Evolutionary conservation across 2,113 vertebrate species (phyloP).

Genomic region (Puffinus mauretanicus): DNA sequence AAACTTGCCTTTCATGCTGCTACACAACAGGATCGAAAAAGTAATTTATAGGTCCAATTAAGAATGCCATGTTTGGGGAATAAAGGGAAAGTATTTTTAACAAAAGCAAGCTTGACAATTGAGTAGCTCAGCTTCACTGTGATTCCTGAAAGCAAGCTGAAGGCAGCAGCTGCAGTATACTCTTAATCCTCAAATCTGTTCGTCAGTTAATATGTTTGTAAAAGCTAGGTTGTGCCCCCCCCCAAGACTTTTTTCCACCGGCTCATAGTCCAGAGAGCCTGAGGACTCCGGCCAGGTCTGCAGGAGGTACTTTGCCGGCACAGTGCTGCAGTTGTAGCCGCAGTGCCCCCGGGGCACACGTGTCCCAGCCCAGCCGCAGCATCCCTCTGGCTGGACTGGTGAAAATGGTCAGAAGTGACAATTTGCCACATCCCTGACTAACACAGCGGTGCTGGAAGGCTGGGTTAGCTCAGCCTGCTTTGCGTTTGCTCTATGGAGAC

Average conservation of each 20-base stretch:
- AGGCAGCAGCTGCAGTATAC: not conserved
- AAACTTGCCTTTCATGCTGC: not conserved
- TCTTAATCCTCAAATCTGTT: not conserved
- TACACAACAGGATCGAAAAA: not conserved
- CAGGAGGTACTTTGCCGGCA: not conserved
- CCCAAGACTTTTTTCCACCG: not conserved
- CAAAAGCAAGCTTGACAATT: not conserved
- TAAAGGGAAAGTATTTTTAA: not conserved
- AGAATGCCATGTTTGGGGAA: not conserved
- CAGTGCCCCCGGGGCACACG: accelerated
- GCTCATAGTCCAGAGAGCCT: not conserved
- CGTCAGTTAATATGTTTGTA: not conserved
- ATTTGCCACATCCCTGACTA: not conserved
- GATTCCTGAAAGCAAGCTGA: not conserved
- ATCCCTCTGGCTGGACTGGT: not conserved
- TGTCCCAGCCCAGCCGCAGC: not conserved
- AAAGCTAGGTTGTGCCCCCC: not conserved
- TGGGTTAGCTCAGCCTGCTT: not conserved
- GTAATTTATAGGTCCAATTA: not conserved
- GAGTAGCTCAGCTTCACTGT: not conserved
- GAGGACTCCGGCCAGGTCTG: not conserved
- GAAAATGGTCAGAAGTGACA: not conserved
- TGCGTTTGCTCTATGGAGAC: not conserved
- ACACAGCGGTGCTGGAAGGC: not conserved
- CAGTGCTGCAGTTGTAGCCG: accelerated